A percentile compares a stretch with the other conserved stretches of the same genome.
Evolutionary conservation across 2,888 invertebrate genomes (phyloP).

Genomic region (Copidosoma aretas): DNA sequence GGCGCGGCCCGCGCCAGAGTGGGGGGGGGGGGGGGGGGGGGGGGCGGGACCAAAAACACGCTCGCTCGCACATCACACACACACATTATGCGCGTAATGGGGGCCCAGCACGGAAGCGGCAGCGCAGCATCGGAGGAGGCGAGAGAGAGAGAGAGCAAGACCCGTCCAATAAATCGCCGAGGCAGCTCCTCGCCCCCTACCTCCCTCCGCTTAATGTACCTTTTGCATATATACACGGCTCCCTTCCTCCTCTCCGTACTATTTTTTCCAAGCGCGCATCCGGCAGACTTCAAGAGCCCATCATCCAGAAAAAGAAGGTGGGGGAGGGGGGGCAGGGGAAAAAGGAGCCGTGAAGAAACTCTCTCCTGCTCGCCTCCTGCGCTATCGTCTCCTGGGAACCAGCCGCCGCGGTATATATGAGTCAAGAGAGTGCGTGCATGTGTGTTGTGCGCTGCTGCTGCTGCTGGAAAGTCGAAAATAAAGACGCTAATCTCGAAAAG

Average conservation of each 20-base stretch:
- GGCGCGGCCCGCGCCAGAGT: no score
- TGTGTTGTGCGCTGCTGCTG: no score
- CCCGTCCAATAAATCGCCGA: conserved; percentile 23
- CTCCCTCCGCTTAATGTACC: conserved; percentile 16
- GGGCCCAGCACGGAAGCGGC: no score
- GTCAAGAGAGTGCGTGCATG: no score
- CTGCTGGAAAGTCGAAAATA: conserved; percentile 33
- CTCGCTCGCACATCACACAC: no score
- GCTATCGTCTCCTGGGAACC: conserved; percentile 27
- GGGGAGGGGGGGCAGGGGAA: background rate
- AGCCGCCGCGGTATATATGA: background rate
- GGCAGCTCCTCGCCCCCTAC: background rate
- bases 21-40: no score
- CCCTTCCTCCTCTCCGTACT: background rate
- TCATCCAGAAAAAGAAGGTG: background rate
- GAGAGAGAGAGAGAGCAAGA: no score
- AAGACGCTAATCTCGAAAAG: conserved; percentile 40
- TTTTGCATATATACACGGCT: background rate
- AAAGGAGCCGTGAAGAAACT: conserved; percentile 1
- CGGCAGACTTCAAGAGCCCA: background rate
- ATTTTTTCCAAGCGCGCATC: conserved; percentile 26
- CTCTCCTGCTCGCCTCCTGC: background rate
- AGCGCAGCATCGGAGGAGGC: no score
- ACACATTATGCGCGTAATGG: no score
- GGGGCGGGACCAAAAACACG: no score